phyloP scores from a whole-genome alignment of 2,113 vertebrate genomes.

The Tiliqua scincoides region DNA sequence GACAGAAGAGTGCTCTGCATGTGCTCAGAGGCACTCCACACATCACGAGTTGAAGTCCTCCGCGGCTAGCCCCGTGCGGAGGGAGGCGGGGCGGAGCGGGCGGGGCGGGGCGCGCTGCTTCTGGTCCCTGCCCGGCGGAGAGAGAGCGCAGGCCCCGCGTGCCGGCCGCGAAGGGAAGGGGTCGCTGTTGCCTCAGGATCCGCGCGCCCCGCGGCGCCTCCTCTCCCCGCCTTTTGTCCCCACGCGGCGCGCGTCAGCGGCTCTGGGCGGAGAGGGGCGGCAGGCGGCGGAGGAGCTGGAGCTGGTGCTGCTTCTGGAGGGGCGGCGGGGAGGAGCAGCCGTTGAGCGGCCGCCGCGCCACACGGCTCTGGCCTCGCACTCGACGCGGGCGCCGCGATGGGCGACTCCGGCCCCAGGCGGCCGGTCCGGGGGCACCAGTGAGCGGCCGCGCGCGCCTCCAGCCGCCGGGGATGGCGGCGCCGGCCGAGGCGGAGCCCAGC shows the following conservation, averaged over 20 bases:
- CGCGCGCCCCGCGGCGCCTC: slow-evolving; percentile 48
- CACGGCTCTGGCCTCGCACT: background rate
- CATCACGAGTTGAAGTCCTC: background rate
- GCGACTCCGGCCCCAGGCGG: slow-evolving; percentile 22
- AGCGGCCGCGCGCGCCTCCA: slow-evolving; percentile 41
- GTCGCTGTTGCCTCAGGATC: slow-evolving; percentile 77
- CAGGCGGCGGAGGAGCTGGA: background rate
- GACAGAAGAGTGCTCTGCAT: background rate
- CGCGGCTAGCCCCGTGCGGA: background rate
- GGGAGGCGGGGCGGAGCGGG: background rate
- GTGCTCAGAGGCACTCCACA: too few relatives aligned
- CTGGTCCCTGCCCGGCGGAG: background rate
- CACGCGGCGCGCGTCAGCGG: slow-evolving; percentile 74
- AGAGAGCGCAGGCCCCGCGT: background rate
- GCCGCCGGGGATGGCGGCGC: slow-evolving; percentile 46
- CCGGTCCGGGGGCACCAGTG: slow-evolving; percentile 41
- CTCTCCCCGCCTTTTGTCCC: slow-evolving; percentile 78
- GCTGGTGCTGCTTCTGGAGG: background rate
- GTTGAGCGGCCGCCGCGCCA: background rate
- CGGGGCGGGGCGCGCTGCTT: too few relatives aligned
- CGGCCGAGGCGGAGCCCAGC: slow-evolving; percentile 47
- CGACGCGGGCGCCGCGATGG: background rate
- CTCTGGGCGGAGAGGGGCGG: slow-evolving; percentile 59
- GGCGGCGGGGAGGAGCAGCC: background rate
- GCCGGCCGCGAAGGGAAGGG: slow-evolving; percentile 59